Evolutionary conservation across 2,113 vertebrate species (phyloP), one percentile per base, ranked within the genome.

Genomic region (Otis tarda): DNA sequence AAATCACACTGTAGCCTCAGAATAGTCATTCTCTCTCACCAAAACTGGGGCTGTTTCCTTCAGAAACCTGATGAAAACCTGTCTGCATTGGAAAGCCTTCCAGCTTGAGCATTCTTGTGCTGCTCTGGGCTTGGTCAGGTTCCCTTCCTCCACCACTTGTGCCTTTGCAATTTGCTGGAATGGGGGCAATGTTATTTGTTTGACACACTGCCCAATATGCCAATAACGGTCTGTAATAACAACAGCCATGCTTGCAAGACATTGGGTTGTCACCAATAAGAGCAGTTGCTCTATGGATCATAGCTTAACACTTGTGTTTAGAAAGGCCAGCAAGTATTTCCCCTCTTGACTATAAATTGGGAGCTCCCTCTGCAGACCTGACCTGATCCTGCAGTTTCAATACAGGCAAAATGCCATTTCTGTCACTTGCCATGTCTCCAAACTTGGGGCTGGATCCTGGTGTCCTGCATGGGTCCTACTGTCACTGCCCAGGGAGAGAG

Each of bases 321-420:
- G 23, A 21, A 70, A 53, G 70, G 71, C 39, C 77, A 53, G 43
- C 30, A 18, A 35, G 24, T 77, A 83, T 41, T 71, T 95, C 90
- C 89, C 83, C 80, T 89, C 28, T 50, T 10, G 83, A 94, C 77
- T 49, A 49, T 55, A 95, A 93, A 92, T 84, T 68, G 94, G 88
- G 93, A 95, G 92, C 94, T 97, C 95, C 94, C 95, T 89, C 95
- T 97, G 88, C 87, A 94, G 96, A 71, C 78, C 64, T 47, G 80
- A 94, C 69, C 63, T 33, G 65, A 83, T 71, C 76, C 67, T 96
- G 92, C 89, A 95, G 49, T 21, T 88, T 47, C 7, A 2, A n/a
- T n/a, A n/a, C 3, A 57, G 43, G n/a, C 49, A 77, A 76, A 88
- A 41, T 30, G 50, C 55, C 45, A 22, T 27, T 86, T 83, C 57